A percentile compares a stretch with the other conserved stretches of the same genome.
Evolutionary conservation across 1,140 invertebrate genomes (phyloP).

Genomic region (Asobara japonica): DNA sequence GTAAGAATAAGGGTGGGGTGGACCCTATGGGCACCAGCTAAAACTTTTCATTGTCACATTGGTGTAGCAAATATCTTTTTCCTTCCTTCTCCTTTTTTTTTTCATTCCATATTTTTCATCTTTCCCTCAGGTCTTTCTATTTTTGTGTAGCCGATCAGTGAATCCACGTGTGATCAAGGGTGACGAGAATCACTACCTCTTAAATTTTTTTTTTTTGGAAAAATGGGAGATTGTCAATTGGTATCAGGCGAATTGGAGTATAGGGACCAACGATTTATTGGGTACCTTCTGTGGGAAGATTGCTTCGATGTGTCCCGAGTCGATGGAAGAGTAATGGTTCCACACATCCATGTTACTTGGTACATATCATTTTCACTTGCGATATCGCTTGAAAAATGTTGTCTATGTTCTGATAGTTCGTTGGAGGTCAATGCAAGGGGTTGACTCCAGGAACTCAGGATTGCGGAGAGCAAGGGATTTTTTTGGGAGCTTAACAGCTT

Average conservation of each 20-base stretch:
- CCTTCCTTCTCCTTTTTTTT: background rate
- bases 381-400: too few relatives aligned
- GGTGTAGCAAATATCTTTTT: conserved; percentile 40
- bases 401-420: too few relatives aligned
- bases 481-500: too few relatives aligned
- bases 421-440: too few relatives aligned
- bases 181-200: background rate
- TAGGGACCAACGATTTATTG: background rate
- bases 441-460: too few relatives aligned
- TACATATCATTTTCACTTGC: too few relatives aligned
- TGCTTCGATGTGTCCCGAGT: background rate
- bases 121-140: background rate
- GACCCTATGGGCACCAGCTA: background rate
- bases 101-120: conserved; percentile 29
- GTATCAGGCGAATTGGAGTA: background rate
- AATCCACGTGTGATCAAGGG: background rate
- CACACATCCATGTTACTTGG: background rate
- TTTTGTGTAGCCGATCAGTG: background rate
- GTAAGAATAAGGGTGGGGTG: background rate
- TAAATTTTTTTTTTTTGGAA: background rate
- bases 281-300: background rate
- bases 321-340: background rate
- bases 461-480: too few relatives aligned
- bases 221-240: background rate
- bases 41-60: conserved; percentile 43